Evolutionary conservation across 1,140 invertebrate genomes (phyloP).

Genomic region (Xylocopa sonorina): DNA sequence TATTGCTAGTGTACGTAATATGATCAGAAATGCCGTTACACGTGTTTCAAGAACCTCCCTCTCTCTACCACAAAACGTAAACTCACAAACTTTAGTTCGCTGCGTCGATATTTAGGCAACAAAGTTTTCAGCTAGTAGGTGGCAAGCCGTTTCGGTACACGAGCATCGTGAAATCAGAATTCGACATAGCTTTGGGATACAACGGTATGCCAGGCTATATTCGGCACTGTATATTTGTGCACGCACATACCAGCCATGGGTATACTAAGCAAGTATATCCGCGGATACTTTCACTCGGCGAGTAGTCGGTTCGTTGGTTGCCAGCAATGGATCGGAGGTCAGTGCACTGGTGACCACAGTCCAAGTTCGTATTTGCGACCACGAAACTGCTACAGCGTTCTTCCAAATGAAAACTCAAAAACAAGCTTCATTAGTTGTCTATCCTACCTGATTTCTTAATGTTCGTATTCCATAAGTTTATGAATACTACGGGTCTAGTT

Average conservation of each 20-base stretch:
- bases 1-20: no score
- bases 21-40: background rate
- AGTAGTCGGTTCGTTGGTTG: constrained; percentile 67
- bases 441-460: constrained; percentile 4
- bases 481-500: background rate
- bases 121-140: background rate
- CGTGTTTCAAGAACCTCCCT: background rate
- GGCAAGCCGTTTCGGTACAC: background rate
- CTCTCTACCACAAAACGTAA: no score
- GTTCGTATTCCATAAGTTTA: background rate
- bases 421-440: constrained; percentile 28
- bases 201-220: constrained; percentile 39
- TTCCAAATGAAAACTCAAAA: constrained; percentile 18
- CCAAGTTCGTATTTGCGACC: constrained; percentile 51
- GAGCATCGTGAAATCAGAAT: constrained; percentile 54
- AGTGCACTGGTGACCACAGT: constrained; percentile 73
- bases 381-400: constrained; percentile 51
- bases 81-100: background rate
- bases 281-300: constrained; percentile 71
- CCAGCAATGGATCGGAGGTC: constrained; percentile 71
- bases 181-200: constrained; percentile 39
- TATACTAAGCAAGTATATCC: constrained; percentile 52
- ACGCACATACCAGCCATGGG: constrained; percentile 50
- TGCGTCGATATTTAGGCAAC: background rate
- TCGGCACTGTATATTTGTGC: constrained; percentile 45